Conservation (phyloP, 1,140 invertebrate species). For the Drosophila melanogaster region DNA sequence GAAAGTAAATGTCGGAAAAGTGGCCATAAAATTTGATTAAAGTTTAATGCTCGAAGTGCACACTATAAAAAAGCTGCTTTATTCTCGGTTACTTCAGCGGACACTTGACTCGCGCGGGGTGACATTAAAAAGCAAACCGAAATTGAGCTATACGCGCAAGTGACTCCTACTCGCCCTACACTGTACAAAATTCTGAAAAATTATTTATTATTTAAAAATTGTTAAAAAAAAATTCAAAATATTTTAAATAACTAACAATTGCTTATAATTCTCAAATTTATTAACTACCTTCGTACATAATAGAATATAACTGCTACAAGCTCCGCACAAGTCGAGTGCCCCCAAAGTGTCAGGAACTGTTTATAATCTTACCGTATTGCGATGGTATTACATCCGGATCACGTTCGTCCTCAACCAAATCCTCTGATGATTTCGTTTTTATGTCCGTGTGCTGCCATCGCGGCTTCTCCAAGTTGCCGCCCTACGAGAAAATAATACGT, state of each 20-base stretch:
- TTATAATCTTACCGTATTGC: slow-evolving; percentile 87
- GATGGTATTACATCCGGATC: slow-evolving; percentile 91
- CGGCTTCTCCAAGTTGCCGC: slow-evolving; percentile 76
- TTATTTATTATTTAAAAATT: background rate
- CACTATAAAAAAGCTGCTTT: slow-evolving; percentile 45
- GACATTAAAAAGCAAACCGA: slow-evolving; percentile 17
- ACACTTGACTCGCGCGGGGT: slow-evolving; percentile 24
- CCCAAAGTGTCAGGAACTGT: slow-evolving; percentile 14
- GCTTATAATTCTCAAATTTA: no score
- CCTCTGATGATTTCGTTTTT: slow-evolving; percentile 83
- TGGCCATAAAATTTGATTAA: slow-evolving; percentile 79
- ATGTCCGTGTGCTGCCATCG: slow-evolving; percentile 84
- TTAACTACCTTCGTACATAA: no score
- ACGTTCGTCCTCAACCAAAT: slow-evolving; percentile 86
- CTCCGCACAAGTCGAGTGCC: slow-evolving; percentile 5
- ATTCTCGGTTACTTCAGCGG: slow-evolving; percentile 9
- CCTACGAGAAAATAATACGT: slow-evolving; percentile 48
- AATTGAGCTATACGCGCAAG: background rate
- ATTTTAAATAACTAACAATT: background rate
- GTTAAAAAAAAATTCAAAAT: no score
- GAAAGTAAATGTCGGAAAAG: slow-evolving; percentile 70
- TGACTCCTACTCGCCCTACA: slow-evolving; percentile 1
- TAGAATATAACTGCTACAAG: background rate
- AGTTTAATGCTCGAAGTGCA: slow-evolving; percentile 68
- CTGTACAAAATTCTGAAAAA: background rate